Evolutionary conservation across 2,113 vertebrate species (phyloP).

Genomic region (Macroglossus sobrinus): DNA sequence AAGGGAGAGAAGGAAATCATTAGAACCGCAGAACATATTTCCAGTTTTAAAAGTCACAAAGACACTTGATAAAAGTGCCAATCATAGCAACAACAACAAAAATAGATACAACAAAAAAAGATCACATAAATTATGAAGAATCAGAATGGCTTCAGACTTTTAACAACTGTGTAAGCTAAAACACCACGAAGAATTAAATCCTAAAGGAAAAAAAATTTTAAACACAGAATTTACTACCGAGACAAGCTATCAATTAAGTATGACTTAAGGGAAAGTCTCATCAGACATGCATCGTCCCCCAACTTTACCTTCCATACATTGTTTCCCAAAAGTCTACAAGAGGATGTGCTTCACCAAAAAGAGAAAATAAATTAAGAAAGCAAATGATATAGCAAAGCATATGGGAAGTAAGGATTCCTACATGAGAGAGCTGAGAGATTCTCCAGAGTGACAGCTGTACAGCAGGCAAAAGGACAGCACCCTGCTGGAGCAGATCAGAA

Average conservation of each 20-base stretch:
- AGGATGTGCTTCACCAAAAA: background rate
- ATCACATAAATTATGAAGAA: background rate
- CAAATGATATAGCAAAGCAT: background rate
- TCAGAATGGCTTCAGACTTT: background rate
- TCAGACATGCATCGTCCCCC: background rate
- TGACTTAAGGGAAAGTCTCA: background rate
- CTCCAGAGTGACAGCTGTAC: background rate
- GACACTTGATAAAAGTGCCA: background rate
- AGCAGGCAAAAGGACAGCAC: background rate
- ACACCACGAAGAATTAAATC: background rate
- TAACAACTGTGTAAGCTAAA: background rate
- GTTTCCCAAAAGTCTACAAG: background rate
- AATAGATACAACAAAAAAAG: background rate
- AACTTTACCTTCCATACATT: background rate
- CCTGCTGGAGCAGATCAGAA: no score
- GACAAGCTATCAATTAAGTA: background rate
- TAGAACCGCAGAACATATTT: background rate
- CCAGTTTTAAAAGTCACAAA: background rate
- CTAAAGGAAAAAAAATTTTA: background rate
- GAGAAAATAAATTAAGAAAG: background rate
- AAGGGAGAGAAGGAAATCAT: background rate
- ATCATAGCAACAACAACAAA: background rate
- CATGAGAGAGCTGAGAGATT: background rate
- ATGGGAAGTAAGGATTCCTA: background rate
- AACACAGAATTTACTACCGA: background rate